Evolutionary conservation across 2,888 invertebrate genomes (phyloP).

Genomic region (Epinotia demarniana): DNA sequence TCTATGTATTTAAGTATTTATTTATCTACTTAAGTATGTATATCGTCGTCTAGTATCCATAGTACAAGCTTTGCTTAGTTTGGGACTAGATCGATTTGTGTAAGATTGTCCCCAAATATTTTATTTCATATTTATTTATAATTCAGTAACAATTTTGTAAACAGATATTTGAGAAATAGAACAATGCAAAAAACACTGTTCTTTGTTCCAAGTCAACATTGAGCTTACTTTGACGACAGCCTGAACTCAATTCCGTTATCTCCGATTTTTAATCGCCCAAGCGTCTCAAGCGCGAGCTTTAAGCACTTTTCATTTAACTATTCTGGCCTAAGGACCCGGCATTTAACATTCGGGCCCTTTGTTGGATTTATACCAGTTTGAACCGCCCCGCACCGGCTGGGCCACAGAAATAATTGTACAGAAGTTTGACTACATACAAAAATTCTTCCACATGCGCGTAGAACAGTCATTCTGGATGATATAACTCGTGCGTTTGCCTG

Average conservation of each 20-base stretch:
- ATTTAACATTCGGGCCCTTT: slow-evolving; percentile 43
- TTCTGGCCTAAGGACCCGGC: slow-evolving; percentile 31
- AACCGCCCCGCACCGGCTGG: slow-evolving; percentile 62
- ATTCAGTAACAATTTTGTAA: no score
- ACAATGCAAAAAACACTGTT: slow-evolving; percentile 11
- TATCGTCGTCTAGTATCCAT: no score
- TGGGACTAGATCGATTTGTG: no score
- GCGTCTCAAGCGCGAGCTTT: slow-evolving; percentile 19
- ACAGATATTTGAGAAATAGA: not conserved
- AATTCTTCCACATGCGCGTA: no score
- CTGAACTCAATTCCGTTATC: slow-evolving; percentile 7
- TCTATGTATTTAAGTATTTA: no score
- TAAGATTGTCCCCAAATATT: no score
- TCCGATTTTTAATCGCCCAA: slow-evolving; percentile 21
- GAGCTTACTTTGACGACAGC: slow-evolving; percentile 8
- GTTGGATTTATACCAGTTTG: slow-evolving; percentile 53
- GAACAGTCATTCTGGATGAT: no score
- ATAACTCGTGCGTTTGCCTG: no score
- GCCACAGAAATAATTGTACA: slow-evolving; percentile 44
- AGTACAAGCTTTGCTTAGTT: no score
- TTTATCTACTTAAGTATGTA: no score
- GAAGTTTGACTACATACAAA: not conserved
- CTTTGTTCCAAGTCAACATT: slow-evolving; percentile 16
- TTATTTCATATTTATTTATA: no score
- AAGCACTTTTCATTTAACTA: slow-evolving; percentile 57